These are phyloP conservation scores for Heliconius aoede DNA, from an alignment of 2,888 invertebrate species.

Conservation along the genomic window DNA sequence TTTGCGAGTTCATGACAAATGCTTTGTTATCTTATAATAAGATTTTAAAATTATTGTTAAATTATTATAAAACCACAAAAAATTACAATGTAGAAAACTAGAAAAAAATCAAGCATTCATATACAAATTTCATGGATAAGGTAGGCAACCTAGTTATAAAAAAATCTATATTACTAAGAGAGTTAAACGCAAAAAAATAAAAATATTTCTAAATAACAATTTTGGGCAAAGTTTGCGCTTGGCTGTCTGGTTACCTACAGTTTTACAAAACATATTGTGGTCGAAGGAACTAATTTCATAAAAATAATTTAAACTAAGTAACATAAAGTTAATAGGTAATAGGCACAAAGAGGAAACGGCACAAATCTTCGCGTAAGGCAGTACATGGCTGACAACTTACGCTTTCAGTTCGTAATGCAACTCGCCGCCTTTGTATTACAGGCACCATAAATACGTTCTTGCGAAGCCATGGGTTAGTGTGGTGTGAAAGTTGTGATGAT, in stretches of 20 bases:
- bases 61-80: background rate
- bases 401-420: conserved; percentile 22
- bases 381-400: conserved; percentile 28
- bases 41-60: conserved; percentile 17
- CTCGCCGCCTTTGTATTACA: conserved; percentile 25
- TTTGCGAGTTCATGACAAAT: conserved; percentile 17
- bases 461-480: background rate
- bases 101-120: background rate
- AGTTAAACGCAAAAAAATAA: too few relatives aligned
- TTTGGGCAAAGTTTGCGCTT: background rate
- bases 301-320: background rate
- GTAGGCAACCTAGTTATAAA: background rate
- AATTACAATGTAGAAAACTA: background rate
- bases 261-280: too few relatives aligned
- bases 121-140: background rate
- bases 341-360: background rate
- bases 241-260: background rate
- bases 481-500: conserved; percentile 5
- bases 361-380: conserved; percentile 24
- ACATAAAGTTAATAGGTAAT: background rate
- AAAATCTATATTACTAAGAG: background rate
- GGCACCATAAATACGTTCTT: conserved; percentile 13
- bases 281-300: too few relatives aligned
- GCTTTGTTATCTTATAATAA: conserved; percentile 16
- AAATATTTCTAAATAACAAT: too few relatives aligned